Evolutionary conservation across 2,888 invertebrate genomes (phyloP).

Genomic region (Chrysina gloriosa): DNA sequence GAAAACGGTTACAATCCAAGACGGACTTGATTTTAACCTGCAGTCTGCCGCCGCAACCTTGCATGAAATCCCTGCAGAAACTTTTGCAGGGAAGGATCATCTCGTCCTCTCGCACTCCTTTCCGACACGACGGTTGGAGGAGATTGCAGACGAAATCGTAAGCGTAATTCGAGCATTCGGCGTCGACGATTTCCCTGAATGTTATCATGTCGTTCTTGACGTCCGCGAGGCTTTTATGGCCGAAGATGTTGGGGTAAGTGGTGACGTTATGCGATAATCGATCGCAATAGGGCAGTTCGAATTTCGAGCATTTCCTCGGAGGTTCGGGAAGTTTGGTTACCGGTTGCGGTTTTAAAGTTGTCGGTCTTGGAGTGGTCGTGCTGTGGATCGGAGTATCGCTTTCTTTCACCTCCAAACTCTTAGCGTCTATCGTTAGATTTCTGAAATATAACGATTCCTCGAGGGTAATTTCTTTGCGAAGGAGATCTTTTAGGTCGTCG

Average conservation of each 20-base stretch:
- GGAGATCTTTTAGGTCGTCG: conserved; percentile 73
- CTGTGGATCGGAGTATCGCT: conserved; percentile 62
- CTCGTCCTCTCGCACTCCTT: conserved; percentile 66
- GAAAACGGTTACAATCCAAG: conserved; percentile 83
- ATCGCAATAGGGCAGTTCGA: conserved; percentile 77
- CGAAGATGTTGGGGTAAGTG: conserved; percentile 84
- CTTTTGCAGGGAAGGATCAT: conserved; percentile 81
- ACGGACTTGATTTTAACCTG: conserved; percentile 76
- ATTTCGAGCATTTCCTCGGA: conserved; percentile 74
- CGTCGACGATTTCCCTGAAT: conserved; percentile 88
- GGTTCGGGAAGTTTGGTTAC: conserved; percentile 71
- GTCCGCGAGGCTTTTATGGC: conserved; percentile 72
- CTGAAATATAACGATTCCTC: conserved; percentile 70
- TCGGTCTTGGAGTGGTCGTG: conserved; percentile 62
- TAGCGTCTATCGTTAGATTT: conserved; percentile 74
- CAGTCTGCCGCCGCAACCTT: conserved; percentile 82
- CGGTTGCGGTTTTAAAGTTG: conserved; percentile 61
- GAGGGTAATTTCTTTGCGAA: conserved; percentile 74
- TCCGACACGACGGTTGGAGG: conserved; percentile 81
- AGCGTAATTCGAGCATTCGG: conserved; percentile 87
- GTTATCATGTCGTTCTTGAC: conserved; percentile 82
- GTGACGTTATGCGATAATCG: conserved; percentile 82
- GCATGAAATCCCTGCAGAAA: conserved; percentile 87
- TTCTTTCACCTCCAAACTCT: conserved; percentile 75
- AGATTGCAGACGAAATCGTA: conserved; percentile 91